phyloP scores from a whole-genome alignment of 2,888 invertebrate species.

The Lysandra bellargus region DNA sequence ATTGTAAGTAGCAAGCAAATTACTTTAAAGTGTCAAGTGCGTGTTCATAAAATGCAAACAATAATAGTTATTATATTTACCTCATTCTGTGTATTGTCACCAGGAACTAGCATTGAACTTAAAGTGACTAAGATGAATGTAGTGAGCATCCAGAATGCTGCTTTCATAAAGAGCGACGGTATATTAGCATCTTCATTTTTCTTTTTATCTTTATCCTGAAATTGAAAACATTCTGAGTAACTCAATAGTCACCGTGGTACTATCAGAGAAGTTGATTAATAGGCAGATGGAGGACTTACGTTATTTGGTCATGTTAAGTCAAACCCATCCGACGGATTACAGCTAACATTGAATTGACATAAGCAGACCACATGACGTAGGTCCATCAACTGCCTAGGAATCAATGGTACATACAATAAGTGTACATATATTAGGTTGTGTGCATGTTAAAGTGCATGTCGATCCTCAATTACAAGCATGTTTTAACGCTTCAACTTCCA shows the following conservation, averaged over 20 bases:
- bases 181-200: conserved; percentile 85
- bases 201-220: conserved; percentile 63
- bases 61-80: conserved; percentile 60
- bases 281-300: too few relatives aligned
- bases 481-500: too few relatives aligned
- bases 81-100: conserved; percentile 86
- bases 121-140: conserved; percentile 87
- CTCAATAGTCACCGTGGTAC: not conserved
- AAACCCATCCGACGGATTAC: too few relatives aligned
- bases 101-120: conserved; percentile 86
- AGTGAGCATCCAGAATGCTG: conserved; percentile 89
- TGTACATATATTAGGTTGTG: too few relatives aligned
- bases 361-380: too few relatives aligned
- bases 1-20: too few relatives aligned
- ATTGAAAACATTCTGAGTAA: conserved; percentile 33
- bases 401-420: not conserved
- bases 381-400: too few relatives aligned
- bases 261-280: too few relatives aligned
- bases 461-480: too few relatives aligned
- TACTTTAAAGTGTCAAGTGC: too few relatives aligned
- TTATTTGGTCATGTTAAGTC: too few relatives aligned
- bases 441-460: not conserved
- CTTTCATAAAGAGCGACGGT: conserved; percentile 86
- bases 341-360: too few relatives aligned
- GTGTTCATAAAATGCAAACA: not conserved